phyloP scores from a whole-genome alignment of 2,113 vertebrate genomes.

The Sminthopsis crassicaudata region DNA sequence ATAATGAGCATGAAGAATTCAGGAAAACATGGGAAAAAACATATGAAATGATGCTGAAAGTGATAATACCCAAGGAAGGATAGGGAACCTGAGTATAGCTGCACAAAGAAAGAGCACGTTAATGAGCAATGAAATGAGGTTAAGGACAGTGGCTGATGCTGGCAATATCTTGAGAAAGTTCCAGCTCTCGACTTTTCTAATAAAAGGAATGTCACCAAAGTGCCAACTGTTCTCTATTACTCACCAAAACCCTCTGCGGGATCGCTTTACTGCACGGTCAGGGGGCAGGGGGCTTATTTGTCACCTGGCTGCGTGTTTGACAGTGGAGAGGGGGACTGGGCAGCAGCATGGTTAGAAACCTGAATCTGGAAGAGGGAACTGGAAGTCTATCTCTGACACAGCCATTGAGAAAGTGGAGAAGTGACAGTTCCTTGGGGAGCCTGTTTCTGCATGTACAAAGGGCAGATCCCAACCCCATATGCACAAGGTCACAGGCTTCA shows the following conservation, averaged over 20 bases:
- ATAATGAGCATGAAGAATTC: background rate
- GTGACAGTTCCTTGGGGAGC: background rate
- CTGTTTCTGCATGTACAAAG: background rate
- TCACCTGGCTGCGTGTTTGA: background rate
- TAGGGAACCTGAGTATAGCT: background rate
- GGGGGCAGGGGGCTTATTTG: background rate
- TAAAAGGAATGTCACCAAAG: background rate
- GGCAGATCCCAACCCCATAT: background rate
- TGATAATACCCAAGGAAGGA: background rate
- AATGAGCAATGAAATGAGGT: background rate
- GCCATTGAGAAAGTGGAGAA: background rate
- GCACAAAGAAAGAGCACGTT: background rate
- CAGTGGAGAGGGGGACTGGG: background rate
- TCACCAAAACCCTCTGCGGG: background rate
- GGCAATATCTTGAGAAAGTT: background rate
- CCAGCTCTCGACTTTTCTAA: background rate
- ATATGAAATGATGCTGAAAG: background rate
- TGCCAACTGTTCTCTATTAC: background rate
- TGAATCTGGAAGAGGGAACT: background rate
- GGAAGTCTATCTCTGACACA: background rate
- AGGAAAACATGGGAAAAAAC: background rate
- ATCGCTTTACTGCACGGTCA: background rate
- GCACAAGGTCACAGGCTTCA: background rate
- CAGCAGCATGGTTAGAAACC: background rate
- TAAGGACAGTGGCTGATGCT: background rate